phyloP scores from a whole-genome alignment of 2,888 invertebrate species.

The Nematopogon swammerdamellus region DNA sequence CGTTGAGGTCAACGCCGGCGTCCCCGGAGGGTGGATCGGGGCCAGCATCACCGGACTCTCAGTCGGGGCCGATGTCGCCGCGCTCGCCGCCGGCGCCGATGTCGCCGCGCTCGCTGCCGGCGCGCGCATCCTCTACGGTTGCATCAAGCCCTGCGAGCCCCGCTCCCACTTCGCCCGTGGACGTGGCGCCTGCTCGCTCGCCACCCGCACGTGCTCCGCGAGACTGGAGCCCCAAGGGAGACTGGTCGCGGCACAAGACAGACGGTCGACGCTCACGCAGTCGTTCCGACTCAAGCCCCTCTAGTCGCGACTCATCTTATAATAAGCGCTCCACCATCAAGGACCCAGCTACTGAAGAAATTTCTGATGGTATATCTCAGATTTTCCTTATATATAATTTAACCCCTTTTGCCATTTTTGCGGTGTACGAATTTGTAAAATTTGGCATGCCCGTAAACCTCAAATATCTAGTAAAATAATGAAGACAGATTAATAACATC shows the following conservation, averaged over 20 bases:
- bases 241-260: conserved; percentile 39
- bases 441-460: no score
- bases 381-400: neutral
- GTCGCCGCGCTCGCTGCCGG: conserved; percentile 4
- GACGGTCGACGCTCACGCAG: conserved; percentile 40
- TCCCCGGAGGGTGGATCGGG: conserved; percentile 30
- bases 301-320: conserved; percentile 41
- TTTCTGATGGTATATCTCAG: conserved; percentile 54
- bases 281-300: conserved; percentile 43
- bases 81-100: conserved; percentile 2
- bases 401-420: no score
- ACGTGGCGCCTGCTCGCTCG: conserved; percentile 18
- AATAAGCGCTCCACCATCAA: conserved; percentile 34
- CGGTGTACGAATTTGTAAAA: no score
- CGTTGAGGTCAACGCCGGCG: conserved; percentile 27
- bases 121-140: neutral
- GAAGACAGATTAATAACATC: no score
- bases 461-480: no score
- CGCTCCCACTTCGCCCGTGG: conserved; percentile 22
- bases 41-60: conserved; percentile 15
- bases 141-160: conserved; percentile 31
- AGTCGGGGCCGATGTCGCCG: neutral
- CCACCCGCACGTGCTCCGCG: conserved; percentile 17
- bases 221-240: conserved; percentile 40
- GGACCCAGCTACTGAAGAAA: conserved; percentile 57